These are phyloP conservation scores for Pelmatolapia mariae DNA, from an alignment of 2,113 vertebrate species.

Conservation along the genomic window DNA sequence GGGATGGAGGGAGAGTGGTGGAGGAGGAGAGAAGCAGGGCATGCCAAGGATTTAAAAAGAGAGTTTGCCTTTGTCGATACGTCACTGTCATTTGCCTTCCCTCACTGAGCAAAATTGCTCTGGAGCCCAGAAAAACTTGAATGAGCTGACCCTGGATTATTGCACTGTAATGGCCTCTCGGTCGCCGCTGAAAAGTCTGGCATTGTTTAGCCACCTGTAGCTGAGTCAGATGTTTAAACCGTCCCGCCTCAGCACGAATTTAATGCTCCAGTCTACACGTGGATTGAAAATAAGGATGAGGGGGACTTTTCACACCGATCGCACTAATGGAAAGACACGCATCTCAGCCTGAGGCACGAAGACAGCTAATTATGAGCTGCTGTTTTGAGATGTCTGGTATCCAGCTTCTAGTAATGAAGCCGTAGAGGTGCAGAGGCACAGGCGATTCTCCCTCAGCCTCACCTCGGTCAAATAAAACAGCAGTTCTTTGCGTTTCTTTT, in stretches of 20 bases:
- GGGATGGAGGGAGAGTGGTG: background rate
- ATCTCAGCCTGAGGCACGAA: background rate
- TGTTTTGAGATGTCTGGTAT: background rate
- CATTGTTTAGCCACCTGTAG: slow-evolving; percentile 42
- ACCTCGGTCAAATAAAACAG: background rate
- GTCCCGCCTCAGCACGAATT: background rate
- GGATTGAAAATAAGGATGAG: slow-evolving; percentile 1
- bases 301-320: background rate
- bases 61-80: background rate
- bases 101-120: background rate
- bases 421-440: background rate
- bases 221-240: background rate
- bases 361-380: background rate
- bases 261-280: background rate
- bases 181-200: background rate
- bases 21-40: background rate
- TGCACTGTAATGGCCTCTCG: background rate
- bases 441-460: background rate
- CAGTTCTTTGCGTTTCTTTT: background rate
- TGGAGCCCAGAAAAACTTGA: background rate
- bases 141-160: background rate
- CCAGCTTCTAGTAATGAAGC: background rate
- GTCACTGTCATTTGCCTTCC: slow-evolving; percentile 1
- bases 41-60: background rate
- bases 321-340: slow-evolving; percentile 7